Conservation (phyloP, 2,113 vertebrate genomes). For the Dicentrarchus labrax region DNA sequence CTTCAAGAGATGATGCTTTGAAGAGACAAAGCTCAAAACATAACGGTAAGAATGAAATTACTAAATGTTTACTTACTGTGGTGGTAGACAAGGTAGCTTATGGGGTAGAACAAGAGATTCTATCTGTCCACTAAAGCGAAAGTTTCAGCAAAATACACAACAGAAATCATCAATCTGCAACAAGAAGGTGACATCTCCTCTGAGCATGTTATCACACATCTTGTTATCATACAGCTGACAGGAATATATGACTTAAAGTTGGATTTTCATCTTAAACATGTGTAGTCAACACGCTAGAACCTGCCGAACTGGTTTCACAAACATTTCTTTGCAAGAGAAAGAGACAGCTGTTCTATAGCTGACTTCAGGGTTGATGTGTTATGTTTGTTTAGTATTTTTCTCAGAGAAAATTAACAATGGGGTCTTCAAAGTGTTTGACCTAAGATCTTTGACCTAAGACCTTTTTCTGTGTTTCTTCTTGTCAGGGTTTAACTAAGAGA, state of each 20-base stretch:
- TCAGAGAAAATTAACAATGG: background rate
- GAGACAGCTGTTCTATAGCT: conserved; percentile 8
- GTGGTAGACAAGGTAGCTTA: background rate
- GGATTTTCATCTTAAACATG: conserved; percentile 49
- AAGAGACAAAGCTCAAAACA: conserved; percentile 24
- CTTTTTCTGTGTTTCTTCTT: background rate
- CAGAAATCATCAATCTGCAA: background rate
- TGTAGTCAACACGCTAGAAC: conserved; percentile 50
- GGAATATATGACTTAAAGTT: background rate
- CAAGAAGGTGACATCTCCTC: background rate
- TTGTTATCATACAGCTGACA: background rate
- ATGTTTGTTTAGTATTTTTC: background rate
- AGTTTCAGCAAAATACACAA: background rate
- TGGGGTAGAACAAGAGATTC: background rate
- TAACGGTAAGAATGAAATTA: conserved; percentile 58
- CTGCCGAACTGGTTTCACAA: conserved; percentile 65
- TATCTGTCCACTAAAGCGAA: background rate
- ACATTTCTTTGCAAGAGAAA: conserved; percentile 13
- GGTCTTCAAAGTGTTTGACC: background rate
- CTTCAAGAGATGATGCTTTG: conserved; percentile 70
- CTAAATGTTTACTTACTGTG: conserved; percentile 11
- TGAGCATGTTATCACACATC: background rate
- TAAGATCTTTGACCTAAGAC: conserved; percentile 2
- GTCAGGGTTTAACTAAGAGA: conserved; percentile 45
- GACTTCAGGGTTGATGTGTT: conserved; percentile 4